Evolutionary conservation across 1,140 invertebrate species (phyloP).

Genomic region (Triops cancriformis): DNA sequence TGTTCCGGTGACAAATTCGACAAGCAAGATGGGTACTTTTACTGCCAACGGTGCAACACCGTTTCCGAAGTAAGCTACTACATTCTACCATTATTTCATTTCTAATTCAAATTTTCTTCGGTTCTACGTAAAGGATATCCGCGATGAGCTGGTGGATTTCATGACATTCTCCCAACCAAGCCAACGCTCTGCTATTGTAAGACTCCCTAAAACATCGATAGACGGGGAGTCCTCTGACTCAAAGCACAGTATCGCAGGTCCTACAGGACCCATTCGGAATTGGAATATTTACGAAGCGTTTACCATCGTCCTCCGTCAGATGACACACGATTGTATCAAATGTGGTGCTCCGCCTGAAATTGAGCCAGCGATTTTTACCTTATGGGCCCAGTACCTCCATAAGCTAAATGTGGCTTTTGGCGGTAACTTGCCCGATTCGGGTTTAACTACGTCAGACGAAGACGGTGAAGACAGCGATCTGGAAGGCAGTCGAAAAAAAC

Average conservation of each 20-base stretch:
- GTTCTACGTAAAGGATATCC: not conserved
- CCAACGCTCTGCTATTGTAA: not conserved
- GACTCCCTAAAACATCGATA: not conserved
- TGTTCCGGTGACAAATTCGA: not conserved
- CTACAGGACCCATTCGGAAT: not conserved
- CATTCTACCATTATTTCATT: constrained; percentile 21
- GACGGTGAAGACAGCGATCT: not conserved
- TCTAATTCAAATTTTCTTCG: not conserved
- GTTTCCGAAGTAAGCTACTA: not conserved
- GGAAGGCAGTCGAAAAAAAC: not conserved
- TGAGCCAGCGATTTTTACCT: not conserved
- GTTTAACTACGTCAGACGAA: not conserved
- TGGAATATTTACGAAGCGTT: not conserved
- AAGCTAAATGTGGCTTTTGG: not conserved
- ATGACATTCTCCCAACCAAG: not conserved
- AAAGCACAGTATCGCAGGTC: not conserved
- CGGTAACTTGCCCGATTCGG: not conserved
- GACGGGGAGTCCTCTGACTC: not conserved
- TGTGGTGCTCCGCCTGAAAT: not conserved
- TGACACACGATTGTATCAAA: not conserved
- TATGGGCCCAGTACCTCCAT: not conserved
- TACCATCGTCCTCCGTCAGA: not conserved
- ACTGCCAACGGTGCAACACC: not conserved
- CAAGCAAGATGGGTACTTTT: not conserved
- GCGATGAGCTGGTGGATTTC: not conserved